Evolutionary conservation across 2,113 vertebrate species (phyloP), one percentile per base, ranked within the genome.

Genomic region (Chionis minor): DNA sequence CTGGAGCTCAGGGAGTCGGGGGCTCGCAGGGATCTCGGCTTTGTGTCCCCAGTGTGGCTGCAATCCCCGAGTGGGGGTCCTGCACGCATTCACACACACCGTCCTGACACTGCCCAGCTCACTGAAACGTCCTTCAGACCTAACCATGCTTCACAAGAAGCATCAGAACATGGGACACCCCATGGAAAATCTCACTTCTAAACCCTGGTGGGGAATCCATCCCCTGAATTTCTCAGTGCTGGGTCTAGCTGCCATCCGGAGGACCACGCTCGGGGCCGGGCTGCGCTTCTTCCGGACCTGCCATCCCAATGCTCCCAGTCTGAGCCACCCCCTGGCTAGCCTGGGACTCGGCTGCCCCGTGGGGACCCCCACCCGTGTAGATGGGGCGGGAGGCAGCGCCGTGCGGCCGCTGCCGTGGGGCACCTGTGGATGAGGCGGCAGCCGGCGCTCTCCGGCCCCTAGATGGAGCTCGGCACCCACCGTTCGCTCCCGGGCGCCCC

Each of bases 381-480:
- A 1, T 0, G 40, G 40, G 22, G 6, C 16, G 22, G 58, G 30
- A 14, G 17, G 35, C 38, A 16, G 0, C 4, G 13, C 15, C 33
- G n/a, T 2, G 70, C 0, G 21, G 5, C 47, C 26, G 27, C 14
- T 1, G 52, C 7, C 12, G 35, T 15, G 13, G 12, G 19, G 5
- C 6, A 20, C 18, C 38, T 12, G 74, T 22, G 19, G 62, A 8
- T 26, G 33, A 28, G 28, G 44, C 44, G 11, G 73, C 28, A 80
- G 45, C 70, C 6, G 74, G 67, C 92, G 14, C 82, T 45, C 58
- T 35, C 58, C 14, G 82, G 49, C 96, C 96, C 71, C 92, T 92
- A 96, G 96, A 78, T 96, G 96, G 96, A 82, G 96, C 96, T 91
- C 94, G 72, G 80, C 5, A 32, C 91, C 80, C 86, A 12, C 82